These are phyloP conservation scores for Terebella lapidaria DNA, from an alignment of 2,888 invertebrate genomes.

Conservation along the genomic window DNA sequence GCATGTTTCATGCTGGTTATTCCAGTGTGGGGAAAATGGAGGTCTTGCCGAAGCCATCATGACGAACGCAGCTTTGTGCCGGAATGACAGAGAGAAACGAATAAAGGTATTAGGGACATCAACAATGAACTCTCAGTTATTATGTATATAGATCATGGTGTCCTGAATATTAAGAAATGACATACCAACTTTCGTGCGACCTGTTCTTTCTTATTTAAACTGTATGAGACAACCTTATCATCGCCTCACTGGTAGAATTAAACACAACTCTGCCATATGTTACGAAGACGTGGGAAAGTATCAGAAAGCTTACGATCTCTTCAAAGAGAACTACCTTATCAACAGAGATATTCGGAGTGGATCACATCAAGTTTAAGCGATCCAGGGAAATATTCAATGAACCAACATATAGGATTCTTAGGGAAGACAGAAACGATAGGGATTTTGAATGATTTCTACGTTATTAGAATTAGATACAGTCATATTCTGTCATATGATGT, in stretches of 20 bases:
- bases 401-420: background rate
- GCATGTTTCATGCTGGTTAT: too few relatives aligned
- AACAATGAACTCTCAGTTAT: too few relatives aligned
- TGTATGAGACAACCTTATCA: too few relatives aligned
- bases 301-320: conserved; percentile 26
- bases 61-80: background rate
- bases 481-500: too few relatives aligned
- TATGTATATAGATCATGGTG: too few relatives aligned
- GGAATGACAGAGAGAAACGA: background rate
- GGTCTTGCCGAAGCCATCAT: background rate
- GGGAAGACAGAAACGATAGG: background rate
- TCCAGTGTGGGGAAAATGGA: background rate
- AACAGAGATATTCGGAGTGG: background rate
- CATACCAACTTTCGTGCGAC: too few relatives aligned
- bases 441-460: too few relatives aligned
- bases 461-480: too few relatives aligned
- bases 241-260: conserved; percentile 20
- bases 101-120: too few relatives aligned
- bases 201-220: too few relatives aligned
- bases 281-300: conserved; percentile 26
- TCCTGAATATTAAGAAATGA: too few relatives aligned
- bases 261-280: conserved; percentile 32
- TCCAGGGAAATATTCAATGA: background rate
- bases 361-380: background rate
- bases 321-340: background rate